Evolutionary conservation across 2,113 vertebrate genomes (phyloP).

Genomic region (Embiotoca jacksoni): DNA sequence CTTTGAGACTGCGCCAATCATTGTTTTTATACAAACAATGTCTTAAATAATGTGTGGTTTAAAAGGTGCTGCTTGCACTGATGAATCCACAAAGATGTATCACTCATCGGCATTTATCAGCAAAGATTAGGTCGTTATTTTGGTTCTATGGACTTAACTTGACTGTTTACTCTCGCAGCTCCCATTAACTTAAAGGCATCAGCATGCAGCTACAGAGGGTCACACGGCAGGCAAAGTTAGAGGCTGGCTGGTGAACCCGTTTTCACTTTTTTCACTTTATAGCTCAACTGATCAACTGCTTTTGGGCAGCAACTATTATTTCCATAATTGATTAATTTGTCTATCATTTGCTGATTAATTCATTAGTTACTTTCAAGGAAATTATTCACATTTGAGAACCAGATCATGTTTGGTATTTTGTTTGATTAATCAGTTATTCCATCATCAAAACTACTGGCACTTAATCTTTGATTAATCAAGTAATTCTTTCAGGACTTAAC

Average conservation of each 20-base stretch:
- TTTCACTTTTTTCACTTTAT: too few relatives aligned
- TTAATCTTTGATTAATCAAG: neutral
- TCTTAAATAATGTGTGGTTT: neutral
- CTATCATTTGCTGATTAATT: too few relatives aligned
- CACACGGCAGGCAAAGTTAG: neutral
- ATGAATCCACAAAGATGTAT: neutral
- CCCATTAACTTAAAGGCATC: neutral
- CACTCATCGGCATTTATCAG: neutral
- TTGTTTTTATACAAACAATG: neutral
- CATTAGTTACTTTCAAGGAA: too few relatives aligned
- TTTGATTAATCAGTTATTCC: too few relatives aligned
- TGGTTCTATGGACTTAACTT: neutral
- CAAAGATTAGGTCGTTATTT: constrained; percentile 1
- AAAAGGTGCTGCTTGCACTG: neutral
- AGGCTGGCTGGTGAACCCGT: neutral
- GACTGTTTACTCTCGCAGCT: neutral
- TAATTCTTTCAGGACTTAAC: neutral
- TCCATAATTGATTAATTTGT: too few relatives aligned
- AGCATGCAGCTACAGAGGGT: neutral
- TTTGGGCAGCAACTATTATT: too few relatives aligned
- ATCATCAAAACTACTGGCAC: too few relatives aligned
- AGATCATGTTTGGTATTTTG: too few relatives aligned
- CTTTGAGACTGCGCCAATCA: neutral
- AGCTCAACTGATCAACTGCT: too few relatives aligned
- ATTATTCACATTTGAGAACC: too few relatives aligned